phyloP scores from a whole-genome alignment of 2,888 invertebrate species.

The Heteromurus nitidus region DNA sequence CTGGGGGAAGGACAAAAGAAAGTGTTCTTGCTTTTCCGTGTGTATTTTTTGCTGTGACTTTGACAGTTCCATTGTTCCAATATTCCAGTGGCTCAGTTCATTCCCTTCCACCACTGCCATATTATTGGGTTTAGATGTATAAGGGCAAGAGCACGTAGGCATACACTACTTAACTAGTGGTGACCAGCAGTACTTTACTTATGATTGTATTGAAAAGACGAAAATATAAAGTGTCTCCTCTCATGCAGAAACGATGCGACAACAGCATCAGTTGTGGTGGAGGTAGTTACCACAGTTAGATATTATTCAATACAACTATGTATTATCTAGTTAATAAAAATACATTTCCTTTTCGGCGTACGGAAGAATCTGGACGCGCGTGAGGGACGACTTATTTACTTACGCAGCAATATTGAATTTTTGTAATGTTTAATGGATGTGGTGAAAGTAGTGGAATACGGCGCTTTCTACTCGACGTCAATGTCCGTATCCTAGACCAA shows the following conservation, averaged over 20 bases:
- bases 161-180: no score
- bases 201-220: neutral
- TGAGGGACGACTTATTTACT: slow-evolving; percentile 45
- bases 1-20: neutral
- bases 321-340: no score
- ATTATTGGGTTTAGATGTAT: no score
- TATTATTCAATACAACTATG: no score
- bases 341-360: slow-evolving; percentile 59
- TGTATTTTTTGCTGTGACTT: slow-evolving; percentile 50
- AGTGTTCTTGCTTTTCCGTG: slow-evolving; percentile 40
- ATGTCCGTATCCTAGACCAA: neutral
- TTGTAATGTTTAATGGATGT: neutral
- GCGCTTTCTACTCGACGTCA: neutral
- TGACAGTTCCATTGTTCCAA: slow-evolving; percentile 49
- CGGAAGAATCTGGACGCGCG: slow-evolving; percentile 48
- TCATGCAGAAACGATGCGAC: slow-evolving; percentile 49
- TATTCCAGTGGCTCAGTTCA: slow-evolving; percentile 16
- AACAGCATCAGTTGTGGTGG: slow-evolving; percentile 53
- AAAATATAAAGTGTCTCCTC: slow-evolving; percentile 44
- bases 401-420: neutral
- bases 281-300: slow-evolving; percentile 48
- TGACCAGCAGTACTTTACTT: slow-evolving; percentile 6
- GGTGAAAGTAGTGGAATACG: neutral
- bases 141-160: neutral
- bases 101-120: no score